Evolutionary conservation across 2,113 vertebrate species (phyloP), one percentile per base, ranked within the genome.

Genomic region (Gymnorhina tibicen): DNA sequence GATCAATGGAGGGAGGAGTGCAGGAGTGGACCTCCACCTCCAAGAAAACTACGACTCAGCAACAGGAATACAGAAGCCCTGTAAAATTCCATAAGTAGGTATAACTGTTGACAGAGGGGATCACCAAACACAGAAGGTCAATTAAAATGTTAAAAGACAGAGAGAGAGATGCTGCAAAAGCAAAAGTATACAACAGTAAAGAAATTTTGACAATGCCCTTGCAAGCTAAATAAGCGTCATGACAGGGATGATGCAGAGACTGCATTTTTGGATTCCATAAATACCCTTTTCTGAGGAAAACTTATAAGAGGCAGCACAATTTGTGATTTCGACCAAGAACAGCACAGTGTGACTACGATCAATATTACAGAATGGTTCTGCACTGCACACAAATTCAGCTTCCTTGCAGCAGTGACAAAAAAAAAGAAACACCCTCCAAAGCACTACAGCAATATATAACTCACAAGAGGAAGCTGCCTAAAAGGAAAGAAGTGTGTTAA

Each of bases 201-300:
- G 67, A 93, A 85, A 79, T 49, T 66, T n/a, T 10, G 0, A 66
- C 63, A 58, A 79, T 80, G 88, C 41, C 94, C 85, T 90, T 91
- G 78, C 62, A 94, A 58, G 52, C 78, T 85, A 87, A 67, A 53
- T 78, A 91, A 90, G 41, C 1, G 0, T 78, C 49, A 68, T 46
- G 42, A 73, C 53, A 72, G 63, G 14, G 37, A 80, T 83, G 79
- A 83, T 93, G 95, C 85, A 92, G 85, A 91, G 58, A 69, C 62
- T 83, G 92, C 85, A 91, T 60, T 90, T 95, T 79, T 90, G 3
- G 62, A 69, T 90, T 94, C 88, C 88, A 90, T 88, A 94, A 96
- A 93, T 90, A 93, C 15, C 16, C 63, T 87, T 88, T 88, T 83
- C 70, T 69, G n/a, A 89, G 35, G 22, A 93, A 37, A 95, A 73